These are phyloP conservation scores for Watsonalla cultraria DNA, from an alignment of 2,888 invertebrate species.

Conservation along the genomic window DNA sequence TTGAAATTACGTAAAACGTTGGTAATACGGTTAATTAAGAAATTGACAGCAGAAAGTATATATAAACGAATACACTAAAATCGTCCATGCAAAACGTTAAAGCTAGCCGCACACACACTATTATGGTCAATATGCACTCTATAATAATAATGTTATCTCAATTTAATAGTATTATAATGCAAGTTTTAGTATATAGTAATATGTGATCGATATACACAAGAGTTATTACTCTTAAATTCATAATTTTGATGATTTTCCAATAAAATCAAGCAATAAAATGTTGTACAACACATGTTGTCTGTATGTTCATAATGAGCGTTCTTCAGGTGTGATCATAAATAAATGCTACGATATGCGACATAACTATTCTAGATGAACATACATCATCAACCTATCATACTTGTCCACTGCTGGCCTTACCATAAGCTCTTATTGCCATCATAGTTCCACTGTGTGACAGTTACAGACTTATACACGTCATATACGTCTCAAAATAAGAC, in stretches of 20 bases:
- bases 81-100: neutral
- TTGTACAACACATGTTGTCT: conserved; percentile 21
- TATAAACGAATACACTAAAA: neutral
- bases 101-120: neutral
- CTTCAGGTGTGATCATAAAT: conserved; percentile 72
- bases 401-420: too few relatives aligned
- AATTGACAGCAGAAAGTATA: too few relatives aligned
- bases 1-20: neutral
- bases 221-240: too few relatives aligned
- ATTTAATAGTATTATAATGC: too few relatives aligned
- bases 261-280: conserved; percentile 2
- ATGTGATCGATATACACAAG: too few relatives aligned
- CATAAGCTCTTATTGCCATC: too few relatives aligned
- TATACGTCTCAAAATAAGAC: too few relatives aligned
- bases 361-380: conserved; percentile 19
- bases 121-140: neutral
- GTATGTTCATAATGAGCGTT: conserved; percentile 63
- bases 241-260: neutral
- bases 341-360: conserved; percentile 51
- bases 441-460: too few relatives aligned
- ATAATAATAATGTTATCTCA: too few relatives aligned
- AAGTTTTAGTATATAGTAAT: too few relatives aligned
- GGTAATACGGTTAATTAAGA: neutral
- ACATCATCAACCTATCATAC: conserved; percentile 9
- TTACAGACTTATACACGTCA: too few relatives aligned